Percentiles rank a stretch among this genome's conserved stretches.
Conservation (phyloP, 1,140 invertebrate species). For the Trichonephila inaurata region DNA sequence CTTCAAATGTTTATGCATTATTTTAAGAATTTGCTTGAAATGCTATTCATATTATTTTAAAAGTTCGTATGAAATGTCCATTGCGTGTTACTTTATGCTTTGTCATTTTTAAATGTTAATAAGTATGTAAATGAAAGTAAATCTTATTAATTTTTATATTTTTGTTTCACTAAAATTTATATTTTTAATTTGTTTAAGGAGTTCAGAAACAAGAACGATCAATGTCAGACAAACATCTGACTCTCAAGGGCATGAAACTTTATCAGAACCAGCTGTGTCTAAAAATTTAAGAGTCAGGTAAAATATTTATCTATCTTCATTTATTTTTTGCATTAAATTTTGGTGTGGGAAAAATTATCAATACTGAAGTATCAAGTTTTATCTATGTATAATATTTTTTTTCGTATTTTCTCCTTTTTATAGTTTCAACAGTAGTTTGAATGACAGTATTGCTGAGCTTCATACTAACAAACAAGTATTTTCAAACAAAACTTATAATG, state of each 20-base stretch:
- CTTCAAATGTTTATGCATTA: too few species aligned
- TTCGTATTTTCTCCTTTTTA: not conserved
- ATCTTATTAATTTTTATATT: too few species aligned
- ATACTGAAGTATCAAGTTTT: not conserved
- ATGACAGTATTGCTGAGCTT: slow-evolving; percentile 63
- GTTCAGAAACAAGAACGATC: not conserved
- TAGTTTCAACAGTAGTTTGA: slow-evolving; percentile 28
- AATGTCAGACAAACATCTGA: not conserved
- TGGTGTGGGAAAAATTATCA: not conserved
- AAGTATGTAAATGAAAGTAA: too few species aligned
- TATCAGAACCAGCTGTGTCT: not conserved
- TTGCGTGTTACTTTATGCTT: too few species aligned
- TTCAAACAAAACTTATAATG: slow-evolving; percentile 11
- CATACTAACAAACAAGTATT: slow-evolving; percentile 47
- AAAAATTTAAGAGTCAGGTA: slow-evolving; percentile 38
- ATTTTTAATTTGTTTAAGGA: not conserved
- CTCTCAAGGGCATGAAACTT: not conserved
- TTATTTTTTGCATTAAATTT: not conserved
- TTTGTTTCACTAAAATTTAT: too few species aligned
- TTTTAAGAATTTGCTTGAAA: too few species aligned
- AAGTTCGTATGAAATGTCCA: too few species aligned
- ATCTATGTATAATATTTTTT: not conserved
- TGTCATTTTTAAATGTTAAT: too few species aligned
- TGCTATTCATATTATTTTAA: too few species aligned
- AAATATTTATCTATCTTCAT: not conserved